Percentiles rank a stretch among this genome's conserved stretches.
Evolutionary conservation across 2,797 vertebrate genomes (phyloP).

Genomic region (Danio aesculapii): DNA sequence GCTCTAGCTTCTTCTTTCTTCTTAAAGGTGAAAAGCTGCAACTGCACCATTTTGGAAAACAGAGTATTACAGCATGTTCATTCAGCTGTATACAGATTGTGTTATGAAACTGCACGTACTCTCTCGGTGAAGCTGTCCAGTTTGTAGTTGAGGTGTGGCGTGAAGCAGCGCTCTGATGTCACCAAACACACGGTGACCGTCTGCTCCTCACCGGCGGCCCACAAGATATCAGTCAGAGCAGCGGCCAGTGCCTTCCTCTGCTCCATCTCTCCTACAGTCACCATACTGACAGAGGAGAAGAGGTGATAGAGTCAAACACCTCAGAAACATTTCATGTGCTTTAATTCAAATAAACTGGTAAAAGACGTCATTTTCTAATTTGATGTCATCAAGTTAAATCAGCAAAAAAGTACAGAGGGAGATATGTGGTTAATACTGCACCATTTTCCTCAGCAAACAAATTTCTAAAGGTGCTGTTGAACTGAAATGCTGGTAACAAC

Average conservation of each 20-base stretch:
- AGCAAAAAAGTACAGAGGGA: no score
- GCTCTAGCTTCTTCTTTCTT: conserved; percentile 77
- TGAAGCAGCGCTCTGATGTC: conserved; percentile 63
- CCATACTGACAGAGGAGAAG: conserved; percentile 70
- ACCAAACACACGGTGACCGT: conserved; percentile 77
- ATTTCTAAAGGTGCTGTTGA: no score
- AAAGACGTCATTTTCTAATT: no score
- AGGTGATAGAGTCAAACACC: no score
- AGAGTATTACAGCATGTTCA: neutral
- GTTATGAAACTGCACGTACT: conserved; percentile 65
- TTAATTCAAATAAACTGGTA: no score
- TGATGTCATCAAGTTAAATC: no score
- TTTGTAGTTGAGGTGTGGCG: conserved; percentile 69
- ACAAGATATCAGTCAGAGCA: conserved; percentile 79
- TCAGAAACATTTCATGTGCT: no score
- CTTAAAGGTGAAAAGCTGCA: conserved; percentile 85
- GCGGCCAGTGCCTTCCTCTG: conserved; percentile 77
- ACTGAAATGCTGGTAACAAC: no score
- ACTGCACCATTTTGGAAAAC: conserved; percentile 67
- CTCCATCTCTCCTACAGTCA: conserved; percentile 64
- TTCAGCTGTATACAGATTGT: neutral
- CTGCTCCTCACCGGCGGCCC: conserved; percentile 81
- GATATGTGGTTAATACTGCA: no score
- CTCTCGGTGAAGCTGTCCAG: conserved; percentile 79
- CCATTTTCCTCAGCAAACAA: no score